Evolutionary conservation across 1,140 invertebrate genomes (phyloP).

Genomic region (Diorhabda elongata): DNA sequence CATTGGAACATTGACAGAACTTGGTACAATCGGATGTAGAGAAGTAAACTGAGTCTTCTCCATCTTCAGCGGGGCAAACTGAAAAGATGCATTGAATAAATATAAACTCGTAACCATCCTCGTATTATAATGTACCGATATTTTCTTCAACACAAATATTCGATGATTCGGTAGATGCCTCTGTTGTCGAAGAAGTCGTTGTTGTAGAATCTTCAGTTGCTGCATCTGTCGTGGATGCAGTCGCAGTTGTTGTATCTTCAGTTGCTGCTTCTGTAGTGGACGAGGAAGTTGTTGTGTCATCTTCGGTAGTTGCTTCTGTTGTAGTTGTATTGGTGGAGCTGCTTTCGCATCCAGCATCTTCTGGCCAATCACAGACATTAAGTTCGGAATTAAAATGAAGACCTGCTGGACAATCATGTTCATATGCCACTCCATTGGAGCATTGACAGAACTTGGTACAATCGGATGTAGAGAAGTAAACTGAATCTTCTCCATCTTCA

Average conservation of each 20-base stretch:
- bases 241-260: neutral
- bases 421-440: slow-evolving; percentile 46
- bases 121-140: neutral
- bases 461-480: neutral
- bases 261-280: neutral
- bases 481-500: neutral
- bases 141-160: neutral
- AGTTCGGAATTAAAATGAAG: slow-evolving; percentile 52
- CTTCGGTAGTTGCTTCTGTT: neutral
- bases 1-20: slow-evolving; percentile 56
- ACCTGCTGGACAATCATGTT: slow-evolving; percentile 49
- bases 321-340: neutral
- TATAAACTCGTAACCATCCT: neutral
- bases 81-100: neutral
- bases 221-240: neutral
- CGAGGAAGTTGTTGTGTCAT: neutral
- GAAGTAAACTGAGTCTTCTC: slow-evolving; percentile 45
- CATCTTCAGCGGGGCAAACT: slow-evolving; percentile 19
- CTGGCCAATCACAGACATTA: slow-evolving; percentile 54
- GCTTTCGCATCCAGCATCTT: slow-evolving; percentile 15
- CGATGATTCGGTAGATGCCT: too few relatives aligned
- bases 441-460: slow-evolving; percentile 59
- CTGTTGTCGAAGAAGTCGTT: too few relatives aligned
- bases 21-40: slow-evolving; percentile 51
- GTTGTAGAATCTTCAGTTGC: too few relatives aligned